These are phyloP conservation scores for Lepetodrilus schrolli DNA, from an alignment of 2,888 invertebrate genomes.

Conservation along the genomic window DNA sequence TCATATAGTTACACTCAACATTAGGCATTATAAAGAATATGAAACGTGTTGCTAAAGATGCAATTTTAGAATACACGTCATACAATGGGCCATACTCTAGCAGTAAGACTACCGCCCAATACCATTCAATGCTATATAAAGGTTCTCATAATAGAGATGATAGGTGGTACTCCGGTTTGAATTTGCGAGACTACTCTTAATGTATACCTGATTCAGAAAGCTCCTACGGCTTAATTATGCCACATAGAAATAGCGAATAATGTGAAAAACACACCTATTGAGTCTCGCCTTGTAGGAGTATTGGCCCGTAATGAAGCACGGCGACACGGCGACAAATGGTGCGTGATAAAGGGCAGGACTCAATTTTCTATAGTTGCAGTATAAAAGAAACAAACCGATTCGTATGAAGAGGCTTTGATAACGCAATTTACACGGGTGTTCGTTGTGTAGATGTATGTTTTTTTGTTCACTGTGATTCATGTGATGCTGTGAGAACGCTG, in stretches of 20 bases:
- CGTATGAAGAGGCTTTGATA: neutral
- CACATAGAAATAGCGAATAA: neutral
- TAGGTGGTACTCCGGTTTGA: neutral
- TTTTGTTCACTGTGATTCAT: conserved; percentile 3
- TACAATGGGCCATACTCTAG: neutral
- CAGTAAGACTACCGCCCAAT: neutral
- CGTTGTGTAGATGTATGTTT: neutral
- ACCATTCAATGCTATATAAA: neutral
- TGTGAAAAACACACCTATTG: conserved; percentile 11
- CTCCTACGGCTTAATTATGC: conserved; percentile 1
- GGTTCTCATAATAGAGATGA: neutral
- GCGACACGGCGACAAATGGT: neutral
- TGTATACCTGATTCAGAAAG: neutral
- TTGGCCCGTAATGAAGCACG: conserved; percentile 1
- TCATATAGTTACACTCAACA: too few species aligned
- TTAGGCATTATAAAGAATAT: too few species aligned
- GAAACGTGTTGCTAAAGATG: too few species aligned
- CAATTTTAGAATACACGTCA: neutral
- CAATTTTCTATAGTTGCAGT: neutral
- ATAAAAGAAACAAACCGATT: neutral
- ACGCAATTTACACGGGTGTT: conserved; percentile 12
- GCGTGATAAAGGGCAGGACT: conserved; percentile 9
- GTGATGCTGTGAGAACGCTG: conserved; percentile 7
- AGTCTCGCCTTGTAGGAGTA: neutral
- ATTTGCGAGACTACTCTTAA: conserved; percentile 5